A percentile compares a stretch with the other conserved stretches of the same genome.
These are phyloP conservation scores for honey bee (Apis mellifera) DNA, from an alignment of 1,140 invertebrate genomes.

Conservation along the genomic window DNA sequence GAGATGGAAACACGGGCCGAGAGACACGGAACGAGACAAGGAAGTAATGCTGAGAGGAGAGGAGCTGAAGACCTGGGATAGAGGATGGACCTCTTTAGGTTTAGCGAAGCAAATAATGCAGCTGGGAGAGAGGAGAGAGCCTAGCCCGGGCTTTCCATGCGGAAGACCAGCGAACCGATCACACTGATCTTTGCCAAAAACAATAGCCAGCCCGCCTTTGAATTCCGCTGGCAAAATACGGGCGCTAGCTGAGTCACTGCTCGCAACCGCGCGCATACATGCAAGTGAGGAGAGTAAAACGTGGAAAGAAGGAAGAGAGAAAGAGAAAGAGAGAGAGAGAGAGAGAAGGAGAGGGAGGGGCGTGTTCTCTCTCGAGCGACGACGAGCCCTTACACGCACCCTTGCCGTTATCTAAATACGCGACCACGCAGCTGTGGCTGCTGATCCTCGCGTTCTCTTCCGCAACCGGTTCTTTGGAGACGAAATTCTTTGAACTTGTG, in stretches of 20 bases:
- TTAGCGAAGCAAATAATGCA: constrained; percentile 75
- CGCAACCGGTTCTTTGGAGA: constrained; percentile 7
- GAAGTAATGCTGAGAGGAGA: neutral
- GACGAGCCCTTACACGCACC: constrained; percentile 18
- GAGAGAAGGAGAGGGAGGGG: too few relatives aligned
- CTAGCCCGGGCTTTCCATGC: constrained; percentile 62
- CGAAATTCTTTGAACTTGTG: neutral
- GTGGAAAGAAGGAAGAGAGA: too few relatives aligned
- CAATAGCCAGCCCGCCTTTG: constrained; percentile 72
- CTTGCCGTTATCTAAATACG: constrained; percentile 49
- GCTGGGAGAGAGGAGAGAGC: constrained; percentile 49
- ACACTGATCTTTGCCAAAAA: constrained; percentile 77
- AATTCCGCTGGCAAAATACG: constrained; percentile 72
- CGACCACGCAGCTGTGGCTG: constrained; percentile 20
- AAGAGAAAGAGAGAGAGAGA: neutral
- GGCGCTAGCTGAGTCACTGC: constrained; percentile 70
- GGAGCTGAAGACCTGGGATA: constrained; percentile 35
- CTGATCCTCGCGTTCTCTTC: neutral
- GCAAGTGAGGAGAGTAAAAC: neutral
- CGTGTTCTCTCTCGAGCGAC: neutral
- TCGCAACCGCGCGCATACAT: constrained; percentile 29
- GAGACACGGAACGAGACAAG: neutral
- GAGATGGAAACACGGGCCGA: neutral
- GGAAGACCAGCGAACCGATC: constrained; percentile 73
- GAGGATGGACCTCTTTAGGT: constrained; percentile 68